phyloP scores from a whole-genome alignment of 2,888 invertebrate genomes.

The Salpingus planirostris region DNA sequence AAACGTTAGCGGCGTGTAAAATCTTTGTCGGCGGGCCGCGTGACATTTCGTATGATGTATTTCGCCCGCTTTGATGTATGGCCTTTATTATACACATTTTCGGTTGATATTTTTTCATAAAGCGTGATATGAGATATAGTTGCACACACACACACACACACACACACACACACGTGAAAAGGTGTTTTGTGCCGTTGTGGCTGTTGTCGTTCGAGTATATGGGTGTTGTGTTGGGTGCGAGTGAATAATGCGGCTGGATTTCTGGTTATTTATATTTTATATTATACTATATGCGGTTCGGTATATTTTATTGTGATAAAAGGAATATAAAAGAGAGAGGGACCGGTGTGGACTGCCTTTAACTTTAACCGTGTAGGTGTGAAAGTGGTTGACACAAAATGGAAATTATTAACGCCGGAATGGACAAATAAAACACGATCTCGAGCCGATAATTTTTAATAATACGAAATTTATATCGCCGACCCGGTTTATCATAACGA shows the following conservation, averaged over 20 bases:
- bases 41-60: slow-evolving; percentile 22
- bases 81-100: slow-evolving; percentile 20
- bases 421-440: slow-evolving; percentile 16
- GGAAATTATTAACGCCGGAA: slow-evolving; percentile 18
- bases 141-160: too few species aligned
- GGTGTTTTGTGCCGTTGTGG: slow-evolving; percentile 24
- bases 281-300: too few species aligned
- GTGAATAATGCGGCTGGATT: slow-evolving; percentile 26
- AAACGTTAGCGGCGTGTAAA: slow-evolving; percentile 15
- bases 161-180: too few species aligned
- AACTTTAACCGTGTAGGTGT: slow-evolving; percentile 27
- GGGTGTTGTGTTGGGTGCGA: too few species aligned
- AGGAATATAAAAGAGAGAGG: too few species aligned
- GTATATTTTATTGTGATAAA: too few species aligned
- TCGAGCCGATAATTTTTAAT: slow-evolving; percentile 14
- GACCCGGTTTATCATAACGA: too few species aligned
- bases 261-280: slow-evolving; percentile 26
- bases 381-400: slow-evolving; percentile 23
- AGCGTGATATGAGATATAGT: too few species aligned
- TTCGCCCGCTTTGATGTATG: slow-evolving; percentile 20
- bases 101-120: slow-evolving; percentile 19
- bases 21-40: slow-evolving; percentile 19
- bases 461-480: slow-evolving; percentile 12
- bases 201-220: slow-evolving; percentile 24
- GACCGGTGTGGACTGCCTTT: too few species aligned